Evolutionary conservation across 2,797 vertebrate genomes (phyloP).

Genomic region (Eulemur coronatus): DNA sequence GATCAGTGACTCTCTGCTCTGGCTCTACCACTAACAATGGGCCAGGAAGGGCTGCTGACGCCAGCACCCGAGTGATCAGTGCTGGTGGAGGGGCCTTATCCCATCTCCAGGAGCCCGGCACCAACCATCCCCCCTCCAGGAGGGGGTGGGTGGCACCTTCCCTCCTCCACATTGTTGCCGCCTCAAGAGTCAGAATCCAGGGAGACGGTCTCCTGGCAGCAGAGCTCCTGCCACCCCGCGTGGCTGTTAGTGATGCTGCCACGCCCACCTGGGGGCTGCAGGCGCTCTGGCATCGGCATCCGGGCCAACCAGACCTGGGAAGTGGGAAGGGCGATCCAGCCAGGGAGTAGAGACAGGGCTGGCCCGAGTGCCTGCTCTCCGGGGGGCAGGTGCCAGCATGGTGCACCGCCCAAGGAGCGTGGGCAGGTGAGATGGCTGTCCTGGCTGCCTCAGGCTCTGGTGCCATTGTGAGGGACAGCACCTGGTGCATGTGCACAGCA

Average conservation of each 20-base stretch:
- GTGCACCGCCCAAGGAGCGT: background rate
- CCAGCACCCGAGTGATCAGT: background rate
- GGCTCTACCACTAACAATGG: background rate
- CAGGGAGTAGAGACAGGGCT: background rate
- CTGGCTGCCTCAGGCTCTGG: background rate
- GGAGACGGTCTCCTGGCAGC: slow-evolving; percentile 74
- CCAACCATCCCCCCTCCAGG: background rate
- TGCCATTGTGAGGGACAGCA: background rate
- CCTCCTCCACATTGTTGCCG: background rate
- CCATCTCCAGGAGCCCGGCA: background rate
- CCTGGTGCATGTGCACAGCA: background rate
- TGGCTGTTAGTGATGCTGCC: background rate
- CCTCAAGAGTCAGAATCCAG: slow-evolving; percentile 49
- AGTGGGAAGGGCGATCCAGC: background rate
- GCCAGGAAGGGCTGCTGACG: background rate
- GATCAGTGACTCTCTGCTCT: background rate
- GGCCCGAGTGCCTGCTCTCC: background rate
- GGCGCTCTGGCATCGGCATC: accelerated
- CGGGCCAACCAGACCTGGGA: background rate
- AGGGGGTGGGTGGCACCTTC: background rate
- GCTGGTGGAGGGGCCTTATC: background rate
- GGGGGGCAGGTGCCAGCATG: accelerated
- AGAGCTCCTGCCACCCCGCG: background rate
- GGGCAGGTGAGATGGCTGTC: background rate
- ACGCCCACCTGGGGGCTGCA: background rate